phyloP scores from a whole-genome alignment of 2,113 vertebrate species.

The Vulpes lagopus region DNA sequence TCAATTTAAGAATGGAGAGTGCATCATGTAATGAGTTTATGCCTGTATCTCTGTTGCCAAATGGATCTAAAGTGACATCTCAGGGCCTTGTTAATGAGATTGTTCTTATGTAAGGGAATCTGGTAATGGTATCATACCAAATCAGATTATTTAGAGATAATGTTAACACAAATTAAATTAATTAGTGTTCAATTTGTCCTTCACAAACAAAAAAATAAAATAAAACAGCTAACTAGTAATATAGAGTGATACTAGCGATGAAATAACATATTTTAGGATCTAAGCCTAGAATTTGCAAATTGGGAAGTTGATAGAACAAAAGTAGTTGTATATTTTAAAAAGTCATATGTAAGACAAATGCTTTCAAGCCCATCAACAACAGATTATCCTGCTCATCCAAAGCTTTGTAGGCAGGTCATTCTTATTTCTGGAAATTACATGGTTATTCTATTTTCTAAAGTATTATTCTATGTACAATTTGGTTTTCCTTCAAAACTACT shows the following conservation, averaged over 20 bases:
- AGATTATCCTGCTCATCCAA: neutral
- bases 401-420: neutral
- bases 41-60: slow-evolving; percentile 61
- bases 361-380: slow-evolving; percentile 26
- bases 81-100: slow-evolving; percentile 83
- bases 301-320: neutral
- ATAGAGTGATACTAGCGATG: slow-evolving; percentile 42
- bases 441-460: neutral
- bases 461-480: neutral
- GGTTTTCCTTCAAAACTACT: slow-evolving; percentile 8
- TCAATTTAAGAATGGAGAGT: slow-evolving; percentile 74
- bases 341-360: slow-evolving; percentile 23
- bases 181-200: slow-evolving; percentile 77
- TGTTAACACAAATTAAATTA: slow-evolving; percentile 84
- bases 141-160: slow-evolving; percentile 84
- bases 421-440: neutral
- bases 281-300: slow-evolving; percentile 43
- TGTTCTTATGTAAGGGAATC: slow-evolving; percentile 83
- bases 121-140: slow-evolving; percentile 81
- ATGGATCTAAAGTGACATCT: slow-evolving; percentile 84
- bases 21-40: slow-evolving; percentile 81
- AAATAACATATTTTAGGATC: slow-evolving; percentile 60
- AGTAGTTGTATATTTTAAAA: slow-evolving; percentile 24
- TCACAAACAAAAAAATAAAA: slow-evolving; percentile 60
- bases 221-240: slow-evolving; percentile 61